Percentiles rank a stretch among this genome's conserved stretches.
Evolutionary conservation across 2,113 vertebrate genomes (phyloP).

Genomic region (Perca fluviatilis): DNA sequence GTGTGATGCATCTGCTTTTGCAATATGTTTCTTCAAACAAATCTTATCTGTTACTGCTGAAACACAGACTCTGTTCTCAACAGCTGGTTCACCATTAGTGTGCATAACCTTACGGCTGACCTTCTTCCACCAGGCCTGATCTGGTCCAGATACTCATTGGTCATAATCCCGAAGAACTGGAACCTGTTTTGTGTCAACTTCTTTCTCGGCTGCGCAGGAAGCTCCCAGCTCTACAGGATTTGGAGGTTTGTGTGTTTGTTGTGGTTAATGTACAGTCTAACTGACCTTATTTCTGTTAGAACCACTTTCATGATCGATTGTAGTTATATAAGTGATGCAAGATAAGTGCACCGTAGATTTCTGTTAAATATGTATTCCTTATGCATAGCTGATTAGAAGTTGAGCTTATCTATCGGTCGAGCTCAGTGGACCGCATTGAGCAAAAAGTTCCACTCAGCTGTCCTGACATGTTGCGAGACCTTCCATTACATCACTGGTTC

Average conservation of each 20-base stretch:
- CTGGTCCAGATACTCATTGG: constrained; percentile 98
- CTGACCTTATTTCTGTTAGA: neutral
- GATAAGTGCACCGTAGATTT: constrained; percentile 1
- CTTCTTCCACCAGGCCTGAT: constrained; percentile 88
- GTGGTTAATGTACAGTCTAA: constrained; percentile 44
- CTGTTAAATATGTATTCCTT: neutral
- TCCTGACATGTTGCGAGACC: no score
- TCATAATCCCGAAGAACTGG: constrained; percentile 99
- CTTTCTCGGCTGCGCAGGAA: constrained; percentile 93
- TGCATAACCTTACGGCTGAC: constrained; percentile 20
- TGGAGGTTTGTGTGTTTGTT: constrained; percentile 86
- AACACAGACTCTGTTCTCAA: constrained; percentile 52
- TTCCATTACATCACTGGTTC: no score
- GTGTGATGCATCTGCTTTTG: constrained; percentile 22
- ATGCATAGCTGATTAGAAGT: neutral
- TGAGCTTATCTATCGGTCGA: no score
- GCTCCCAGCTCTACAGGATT: constrained; percentile 94
- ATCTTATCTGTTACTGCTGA: constrained; percentile 55
- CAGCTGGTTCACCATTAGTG: constrained; percentile 1
- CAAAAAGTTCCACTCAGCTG: no score
- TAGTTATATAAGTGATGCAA: neutral
- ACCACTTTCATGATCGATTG: neutral
- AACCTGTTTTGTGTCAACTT: constrained; percentile 98
- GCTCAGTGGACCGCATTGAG: no score
- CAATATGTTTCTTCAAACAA: constrained; percentile 57